Evolutionary conservation across 2,888 invertebrate species (phyloP), one percentile per base, ranked within the genome.

Genomic region (Muscina levida): DNA sequence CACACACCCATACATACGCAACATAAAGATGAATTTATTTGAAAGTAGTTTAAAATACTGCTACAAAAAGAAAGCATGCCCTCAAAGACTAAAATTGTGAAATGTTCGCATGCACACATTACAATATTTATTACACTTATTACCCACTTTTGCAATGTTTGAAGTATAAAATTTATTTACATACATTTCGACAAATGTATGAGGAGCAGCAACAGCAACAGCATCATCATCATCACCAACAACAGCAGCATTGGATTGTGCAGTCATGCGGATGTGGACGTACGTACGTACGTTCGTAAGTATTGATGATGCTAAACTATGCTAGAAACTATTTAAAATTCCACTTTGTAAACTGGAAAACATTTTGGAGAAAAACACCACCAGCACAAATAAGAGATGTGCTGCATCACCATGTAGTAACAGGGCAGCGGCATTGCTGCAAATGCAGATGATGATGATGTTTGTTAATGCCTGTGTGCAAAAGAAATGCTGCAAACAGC

Each of bases 101-200:
- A 57, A 15, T 57, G 19, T 39, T 39, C 19, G 3, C 51, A 51
- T 19, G 22, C 51, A 22, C 57, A 73, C 73, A 74, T 71, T 74
- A 59, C 62, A 42, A 77, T 81, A 77, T 81, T 81, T 81, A 81
- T 81, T 81, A 75, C 77, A 77, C 77, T 81, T 81, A 77, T 81
- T 77, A 72, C 81, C 74, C 72, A 81, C 77, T 81, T 74, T 77
- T 62, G 67, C 72, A 42, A 75, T 75, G 81, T 75, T 81, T 81
- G 74, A 68, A 74, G 77, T 74, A 48, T 22, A 72, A 74, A 77
- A 75, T 77, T 77, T 81, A 77, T 81, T 74, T 72, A 75, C 74
- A 72, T 77, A 62, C 70, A 56, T 68, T 77, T 48, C 11, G 37
- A 31, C 5, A n/a, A 31, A 57, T 66, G 66, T 13, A 67, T 67